Conservation (phyloP, 2,113 vertebrate species). For the Butorides virescens region DNA sequence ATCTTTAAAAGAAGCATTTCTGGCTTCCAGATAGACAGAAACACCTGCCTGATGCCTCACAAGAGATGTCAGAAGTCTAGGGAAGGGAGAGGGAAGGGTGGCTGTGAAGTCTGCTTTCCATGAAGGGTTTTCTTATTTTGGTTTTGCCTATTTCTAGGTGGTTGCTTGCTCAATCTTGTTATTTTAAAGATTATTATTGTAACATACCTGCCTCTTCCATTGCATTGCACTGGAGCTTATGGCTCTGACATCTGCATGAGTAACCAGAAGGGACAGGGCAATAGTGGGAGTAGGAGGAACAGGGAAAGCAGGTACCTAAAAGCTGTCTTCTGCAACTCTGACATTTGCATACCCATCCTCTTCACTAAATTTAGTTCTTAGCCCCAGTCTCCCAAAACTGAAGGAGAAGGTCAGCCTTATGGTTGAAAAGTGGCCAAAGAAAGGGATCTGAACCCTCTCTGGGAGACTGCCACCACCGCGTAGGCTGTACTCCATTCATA, state of each 20-base stretch:
- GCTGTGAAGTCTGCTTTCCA: neutral
- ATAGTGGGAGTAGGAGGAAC: neutral
- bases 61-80: neutral
- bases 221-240: neutral
- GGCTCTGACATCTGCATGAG: neutral
- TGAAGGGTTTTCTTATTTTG: neutral
- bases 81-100: neutral
- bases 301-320: neutral
- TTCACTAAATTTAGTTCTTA: neutral
- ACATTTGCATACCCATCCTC: neutral
- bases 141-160: neutral
- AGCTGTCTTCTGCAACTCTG: neutral
- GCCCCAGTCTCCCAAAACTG: neutral
- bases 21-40: neutral
- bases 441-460: neutral
- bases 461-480: neutral
- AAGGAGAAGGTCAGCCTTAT: neutral
- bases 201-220: neutral
- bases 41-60: neutral
- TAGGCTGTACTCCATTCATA: neutral
- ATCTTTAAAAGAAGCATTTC: neutral
- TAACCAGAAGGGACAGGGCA: neutral
- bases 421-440: neutral
- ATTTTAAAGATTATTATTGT: neutral
- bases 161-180: neutral